Conservation (phyloP, 2,888 invertebrate genomes). For the Augiades crinisus region DNA sequence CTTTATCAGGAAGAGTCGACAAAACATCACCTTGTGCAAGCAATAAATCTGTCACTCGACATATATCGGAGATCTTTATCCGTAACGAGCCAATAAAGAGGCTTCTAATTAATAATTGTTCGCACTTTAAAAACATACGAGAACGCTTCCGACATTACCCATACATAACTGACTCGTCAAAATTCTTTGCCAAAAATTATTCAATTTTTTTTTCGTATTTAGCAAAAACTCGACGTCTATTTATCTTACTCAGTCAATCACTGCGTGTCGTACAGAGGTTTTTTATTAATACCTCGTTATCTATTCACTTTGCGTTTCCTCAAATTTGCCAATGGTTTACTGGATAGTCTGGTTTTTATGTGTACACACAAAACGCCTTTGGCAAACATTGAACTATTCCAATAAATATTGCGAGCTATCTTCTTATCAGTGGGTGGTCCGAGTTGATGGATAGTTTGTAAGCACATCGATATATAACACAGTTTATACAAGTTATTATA, state of each 20-base stretch:
- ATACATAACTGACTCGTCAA: conserved; percentile 55
- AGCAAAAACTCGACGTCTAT: conserved; percentile 51
- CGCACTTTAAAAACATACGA: conserved; percentile 55
- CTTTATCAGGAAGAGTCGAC: conserved; percentile 53
- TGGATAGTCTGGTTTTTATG: background rate
- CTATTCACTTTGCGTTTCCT: conserved; percentile 54
- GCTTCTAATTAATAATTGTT: conserved; percentile 73
- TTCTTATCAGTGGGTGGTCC: conserved; percentile 13
- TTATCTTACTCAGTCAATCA: conserved; percentile 59
- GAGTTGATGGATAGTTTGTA: conserved; percentile 1
- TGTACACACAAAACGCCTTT: conserved; percentile 4
- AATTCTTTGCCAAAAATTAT: conserved; percentile 51
- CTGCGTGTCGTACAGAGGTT: conserved; percentile 35
- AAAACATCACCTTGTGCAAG: conserved; percentile 61
- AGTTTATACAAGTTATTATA: conserved; percentile 6
- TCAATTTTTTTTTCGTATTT: conserved; percentile 52
- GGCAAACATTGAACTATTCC: background rate
- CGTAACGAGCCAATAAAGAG: conserved; percentile 66
- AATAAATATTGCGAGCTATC: background rate
- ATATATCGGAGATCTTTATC: conserved; percentile 62
- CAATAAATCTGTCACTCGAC: conserved; percentile 73
- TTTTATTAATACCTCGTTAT: conserved; percentile 59
- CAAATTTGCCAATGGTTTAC: conserved; percentile 33
- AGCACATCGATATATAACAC: background rate
- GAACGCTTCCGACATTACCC: conserved; percentile 58